Evolutionary conservation across 2,888 invertebrate genomes (phyloP), one percentile per base, ranked within the genome.

Genomic region (Gastracanthus pulcherrimus): DNA sequence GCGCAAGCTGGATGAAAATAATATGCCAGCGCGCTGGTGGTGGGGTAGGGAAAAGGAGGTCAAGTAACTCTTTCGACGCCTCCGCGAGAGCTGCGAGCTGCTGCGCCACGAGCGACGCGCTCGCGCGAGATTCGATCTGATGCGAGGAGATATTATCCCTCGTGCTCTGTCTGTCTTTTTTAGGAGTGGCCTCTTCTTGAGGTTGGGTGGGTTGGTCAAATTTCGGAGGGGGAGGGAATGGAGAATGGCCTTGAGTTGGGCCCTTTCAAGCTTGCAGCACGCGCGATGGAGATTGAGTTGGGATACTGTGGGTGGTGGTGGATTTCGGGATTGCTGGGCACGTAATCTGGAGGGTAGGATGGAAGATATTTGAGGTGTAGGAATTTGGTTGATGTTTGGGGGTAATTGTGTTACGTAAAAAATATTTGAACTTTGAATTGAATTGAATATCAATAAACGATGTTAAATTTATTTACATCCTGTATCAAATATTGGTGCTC

Each of bases 51-150:
- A 51, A 62, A 76, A 62, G 62, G 76, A 71, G 67, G 38, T 70
- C 60, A 41, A 83, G 83, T 60, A 69, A 79, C 74, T 72, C 55
- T 34, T 71, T 41, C 51, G 64, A 64, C 70, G 75, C 67, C 55
- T 34, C 26, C 74, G 26, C 66, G 60, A 36, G 5, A 16, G 36
- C 60, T 11, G 29, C 13, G 38, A n/a, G 29, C 58, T n/a, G n/a
- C n/a, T n/a, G n/a, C n/a, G n/a, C n/a, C n/a, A n/a, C n/a, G n/a
- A n/a, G n/a, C n/a, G n/a, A n/a, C n/a, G n/a, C n/a, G n/a, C n/a
- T n/a, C n/a, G n/a, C n/a, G n/a, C 11, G 60, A 26, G 41, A 31
- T 36, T 36, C 76, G 51, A 67, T 36, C 34, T 70, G 3, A 55
- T 55, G 23, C 3, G 55, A 55, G 55, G 26, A 55, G 55, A 55